These are phyloP conservation scores for Amblyopsis rosae DNA, from an alignment of 2,113 vertebrate genomes.

Conservation along the genomic window DNA sequence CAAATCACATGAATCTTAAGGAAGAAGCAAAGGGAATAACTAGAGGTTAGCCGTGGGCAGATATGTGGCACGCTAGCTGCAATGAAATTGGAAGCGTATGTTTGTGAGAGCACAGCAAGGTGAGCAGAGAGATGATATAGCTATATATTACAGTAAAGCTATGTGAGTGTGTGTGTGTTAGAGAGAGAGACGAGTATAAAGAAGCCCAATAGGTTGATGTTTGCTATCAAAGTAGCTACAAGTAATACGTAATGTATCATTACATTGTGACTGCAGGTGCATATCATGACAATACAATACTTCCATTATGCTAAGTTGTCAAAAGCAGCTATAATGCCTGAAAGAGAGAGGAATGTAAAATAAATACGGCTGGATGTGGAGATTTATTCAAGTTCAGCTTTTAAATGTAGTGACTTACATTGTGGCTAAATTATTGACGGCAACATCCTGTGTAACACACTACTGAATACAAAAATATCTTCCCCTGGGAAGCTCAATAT, in stretches of 20 bases:
- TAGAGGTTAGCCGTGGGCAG: not conserved
- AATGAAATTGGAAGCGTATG: constrained; percentile 19
- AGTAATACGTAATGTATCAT: too few relatives aligned
- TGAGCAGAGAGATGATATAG: not conserved
- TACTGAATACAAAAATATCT: constrained; percentile 66
- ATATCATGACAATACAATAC: too few relatives aligned
- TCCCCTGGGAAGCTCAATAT: constrained; percentile 58
- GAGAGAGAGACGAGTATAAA: not conserved
- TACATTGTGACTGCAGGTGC: too few relatives aligned
- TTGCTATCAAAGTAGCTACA: not conserved
- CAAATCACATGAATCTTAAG: not conserved
- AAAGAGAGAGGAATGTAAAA: too few relatives aligned
- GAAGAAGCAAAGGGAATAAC: not conserved
- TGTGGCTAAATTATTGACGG: too few relatives aligned
- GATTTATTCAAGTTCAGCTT: too few relatives aligned
- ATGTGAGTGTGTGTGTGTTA: constrained; percentile 8
- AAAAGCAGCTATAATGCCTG: too few relatives aligned
- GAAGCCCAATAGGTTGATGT: not conserved
- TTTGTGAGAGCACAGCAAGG: constrained; percentile 2
- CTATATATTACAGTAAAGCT: not conserved
- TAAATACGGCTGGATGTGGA: too few relatives aligned
- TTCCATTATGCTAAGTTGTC: too few relatives aligned
- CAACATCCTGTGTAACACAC: constrained; percentile 52
- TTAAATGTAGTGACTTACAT: too few relatives aligned
- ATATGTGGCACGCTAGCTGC: not conserved